A percentile compares a stretch with the other conserved stretches of the same genome.
phyloP scores from a whole-genome alignment of 53 echinoderm and acorn worm genomes.

The Holothuria scabra region DNA sequence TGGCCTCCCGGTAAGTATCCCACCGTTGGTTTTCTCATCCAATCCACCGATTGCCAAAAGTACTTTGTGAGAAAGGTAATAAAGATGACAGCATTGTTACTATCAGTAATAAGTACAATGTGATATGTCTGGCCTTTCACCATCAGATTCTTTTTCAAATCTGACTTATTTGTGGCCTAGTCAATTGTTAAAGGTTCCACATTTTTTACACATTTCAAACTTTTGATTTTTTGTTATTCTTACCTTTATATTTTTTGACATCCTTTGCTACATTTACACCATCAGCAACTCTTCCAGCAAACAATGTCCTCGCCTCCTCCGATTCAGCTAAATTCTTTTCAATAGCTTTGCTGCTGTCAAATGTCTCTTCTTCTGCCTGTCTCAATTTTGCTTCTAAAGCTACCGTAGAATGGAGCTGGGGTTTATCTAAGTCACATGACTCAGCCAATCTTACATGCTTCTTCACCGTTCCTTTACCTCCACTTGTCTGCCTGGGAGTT shows the following conservation, averaged over 20 bases:
- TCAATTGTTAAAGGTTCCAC: too few relatives aligned
- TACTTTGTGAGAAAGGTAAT: too few relatives aligned
- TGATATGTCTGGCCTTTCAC: too few relatives aligned
- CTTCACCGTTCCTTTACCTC: background rate
- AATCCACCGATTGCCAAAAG: too few relatives aligned
- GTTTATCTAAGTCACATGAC: conserved; percentile 51
- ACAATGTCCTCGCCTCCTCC: conserved; percentile 58
- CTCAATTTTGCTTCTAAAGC: conserved; percentile 69
- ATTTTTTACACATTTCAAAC: too few relatives aligned
- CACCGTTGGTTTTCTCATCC: too few relatives aligned
- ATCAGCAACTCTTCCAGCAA: conserved; percentile 77
- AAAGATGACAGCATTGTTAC: too few relatives aligned
- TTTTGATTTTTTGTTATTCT: background rate
- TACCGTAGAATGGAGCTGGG: conserved; percentile 70
- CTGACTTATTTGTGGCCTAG: too few relatives aligned
- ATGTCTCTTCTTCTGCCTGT: conserved; percentile 57
- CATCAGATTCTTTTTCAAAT: too few relatives aligned
- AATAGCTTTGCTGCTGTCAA: conserved; percentile 79
- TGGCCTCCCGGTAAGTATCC: too few relatives aligned
- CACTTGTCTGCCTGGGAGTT: background rate
- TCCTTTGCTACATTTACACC: conserved; percentile 71
- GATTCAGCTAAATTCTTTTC: conserved; percentile 73
- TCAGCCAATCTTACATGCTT: conserved; percentile 59
- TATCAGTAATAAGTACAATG: too few relatives aligned
- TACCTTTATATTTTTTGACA: conserved; percentile 89